Base-by-base conservation (phyloP, 2,797 vertebrate species). In the Scolopax bukidnonensis region DNA sequence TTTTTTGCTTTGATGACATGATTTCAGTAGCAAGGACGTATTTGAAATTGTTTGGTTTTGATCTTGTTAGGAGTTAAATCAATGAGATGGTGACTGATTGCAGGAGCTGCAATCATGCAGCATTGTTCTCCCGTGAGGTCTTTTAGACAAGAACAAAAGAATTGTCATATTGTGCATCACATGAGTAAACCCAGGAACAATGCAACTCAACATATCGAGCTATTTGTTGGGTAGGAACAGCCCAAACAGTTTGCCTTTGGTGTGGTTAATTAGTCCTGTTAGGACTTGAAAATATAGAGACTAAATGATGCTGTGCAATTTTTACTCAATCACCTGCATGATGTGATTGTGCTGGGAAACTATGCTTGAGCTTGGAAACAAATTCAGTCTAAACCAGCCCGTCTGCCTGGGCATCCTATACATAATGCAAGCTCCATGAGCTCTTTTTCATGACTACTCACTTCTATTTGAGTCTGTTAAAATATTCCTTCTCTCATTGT, bases 291-390 rank as follows among this genome's bases (percentile, higher is more conserved):
- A 84, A 88, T 7, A 18, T 16, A 43, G 45, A 64, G 41, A 47
- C 12, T 24, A 67, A 84, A 74, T 32, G 38, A 57, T 64, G 50
- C 13, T 77, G 53, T 70, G 76, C 45, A 70, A 17, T 16, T 83
- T 87, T 89, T 75, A 40, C 56, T 90, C 79, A 56, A 43, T 93
- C 89, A 56, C 65, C 76, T 86, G 57, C 61, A 36, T n/a, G 53
- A 53, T 33, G 73, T 47, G 20, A 38, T 68, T 88, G 19, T 2
- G 7, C 20, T 61, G 61, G 53, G 33, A 81, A 65, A 84, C 78
- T 50, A 18, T 11, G 11, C n/a, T 48, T 43, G 38, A 87, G 56
- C 47, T 77, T 70, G 57, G 84, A 92, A 82, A 74, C 45, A 71
- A 78, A 61, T 38, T 17, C 68, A 80, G 69, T 12, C 38, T 50